Base-by-base conservation (phyloP, 2,113 vertebrate genomes). In the Elgaria multicarinata region DNA sequence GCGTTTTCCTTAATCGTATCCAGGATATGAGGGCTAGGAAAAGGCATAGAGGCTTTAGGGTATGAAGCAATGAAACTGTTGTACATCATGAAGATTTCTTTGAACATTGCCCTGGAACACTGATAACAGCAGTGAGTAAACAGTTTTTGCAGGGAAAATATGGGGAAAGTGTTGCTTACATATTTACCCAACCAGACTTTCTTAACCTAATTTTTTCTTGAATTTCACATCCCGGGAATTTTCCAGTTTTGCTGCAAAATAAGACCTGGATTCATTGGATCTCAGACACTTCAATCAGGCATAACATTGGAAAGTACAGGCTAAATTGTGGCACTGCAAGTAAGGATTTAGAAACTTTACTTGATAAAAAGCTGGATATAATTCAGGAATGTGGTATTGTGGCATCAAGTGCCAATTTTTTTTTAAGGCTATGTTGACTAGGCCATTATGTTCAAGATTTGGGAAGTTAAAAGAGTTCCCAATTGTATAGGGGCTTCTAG, bases 31-130 rank as follows among this genome's bases (percentile, higher is more conserved):
- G 26, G 3, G 1, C 46, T 90, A 53, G 80, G 86, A 84, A 6
- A 14, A 28, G 2, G 83, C 58, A 13, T 33, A 58, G 5, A 16
- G 64, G 83, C 14, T 80, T n/a, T 18, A 75, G 20, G 20, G 67
- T 69, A 50, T 86, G 80, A 91, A 8, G 46, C 64, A 93, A 50
- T n/a, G 75, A 77, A 82, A 28, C 5, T 72, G 8, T 13, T 92
- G 16, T 79, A 86, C 89, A 82, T 84, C 55, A 76, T 5, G 0
- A 1, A 2, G 46, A 0, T 39, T 44, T 89, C 44, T 86, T 72
- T 86, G 50, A 33, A 31, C 39, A 78, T 83, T 1, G 4, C 87
- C 85, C 50, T 62, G 10, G 92, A 88, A 39, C 12, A 86, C 58
- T 86, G 81, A 50, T 42, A 88, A 3, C 46, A 50, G 46, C 72